Evolutionary conservation across 2,888 invertebrate species (phyloP).

Genomic region (Apoda limacodes): DNA sequence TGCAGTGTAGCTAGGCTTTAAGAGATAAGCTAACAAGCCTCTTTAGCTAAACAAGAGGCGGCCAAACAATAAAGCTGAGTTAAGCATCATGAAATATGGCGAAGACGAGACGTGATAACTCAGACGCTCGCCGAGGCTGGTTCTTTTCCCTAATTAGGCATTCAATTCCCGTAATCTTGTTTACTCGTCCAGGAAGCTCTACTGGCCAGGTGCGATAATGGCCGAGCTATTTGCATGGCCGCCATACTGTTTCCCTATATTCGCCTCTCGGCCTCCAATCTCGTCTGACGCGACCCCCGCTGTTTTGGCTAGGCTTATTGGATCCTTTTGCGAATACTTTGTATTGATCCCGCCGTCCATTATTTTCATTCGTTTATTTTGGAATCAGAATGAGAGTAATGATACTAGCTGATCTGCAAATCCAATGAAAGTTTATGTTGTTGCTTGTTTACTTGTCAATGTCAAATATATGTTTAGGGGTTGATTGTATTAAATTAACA

Average conservation of each 20-base stretch:
- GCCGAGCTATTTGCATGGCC: slow-evolving; percentile 69
- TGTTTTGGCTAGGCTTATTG: slow-evolving; percentile 66
- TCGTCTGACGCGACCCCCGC: slow-evolving; percentile 55
- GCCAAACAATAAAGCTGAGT: slow-evolving; percentile 60
- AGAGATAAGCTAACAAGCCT: slow-evolving; percentile 63
- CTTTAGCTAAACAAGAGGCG: slow-evolving; percentile 61
- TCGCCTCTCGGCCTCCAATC: slow-evolving; percentile 48
- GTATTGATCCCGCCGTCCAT: slow-evolving; percentile 67
- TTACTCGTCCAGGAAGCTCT: slow-evolving; percentile 55
- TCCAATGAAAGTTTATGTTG: slow-evolving; percentile 36
- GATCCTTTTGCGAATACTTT: slow-evolving; percentile 67
- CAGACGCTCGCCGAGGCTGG: slow-evolving; percentile 45
- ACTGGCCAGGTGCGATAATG: slow-evolving; percentile 69
- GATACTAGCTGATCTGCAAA: slow-evolving; percentile 50
- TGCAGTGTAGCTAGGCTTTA: slow-evolving; percentile 55
- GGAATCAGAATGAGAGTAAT: slow-evolving; percentile 56
- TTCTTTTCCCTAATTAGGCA: slow-evolving; percentile 69
- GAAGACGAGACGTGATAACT: slow-evolving; percentile 59
- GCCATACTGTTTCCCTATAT: slow-evolving; percentile 67
- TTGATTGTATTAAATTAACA: no score
- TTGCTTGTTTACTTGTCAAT: no score
- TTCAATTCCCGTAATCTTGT: slow-evolving; percentile 70
- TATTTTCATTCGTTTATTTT: slow-evolving; percentile 66
- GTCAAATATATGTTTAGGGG: no score
- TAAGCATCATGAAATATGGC: slow-evolving; percentile 64